phyloP scores from a whole-genome alignment of 2,797 vertebrate species.

The Onychomys leucogaster region DNA sequence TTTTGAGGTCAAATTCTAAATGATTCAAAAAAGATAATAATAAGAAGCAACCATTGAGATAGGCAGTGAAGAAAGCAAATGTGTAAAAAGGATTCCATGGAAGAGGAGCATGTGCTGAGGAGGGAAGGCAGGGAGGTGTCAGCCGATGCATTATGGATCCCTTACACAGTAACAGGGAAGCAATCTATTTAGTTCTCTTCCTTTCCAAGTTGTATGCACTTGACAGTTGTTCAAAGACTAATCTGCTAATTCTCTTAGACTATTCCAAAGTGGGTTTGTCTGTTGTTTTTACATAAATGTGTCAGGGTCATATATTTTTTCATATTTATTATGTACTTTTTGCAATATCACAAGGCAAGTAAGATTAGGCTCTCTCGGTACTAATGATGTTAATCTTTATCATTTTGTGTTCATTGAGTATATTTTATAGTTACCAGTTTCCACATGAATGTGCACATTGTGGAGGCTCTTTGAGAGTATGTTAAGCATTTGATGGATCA shows the following conservation, averaged over 20 bases:
- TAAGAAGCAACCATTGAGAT: neutral
- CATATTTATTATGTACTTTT: neutral
- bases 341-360: neutral
- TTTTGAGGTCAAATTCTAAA: neutral
- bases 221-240: neutral
- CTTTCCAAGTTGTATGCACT: neutral
- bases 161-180: neutral
- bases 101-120: neutral
- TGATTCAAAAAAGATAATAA: neutral
- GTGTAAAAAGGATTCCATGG: neutral
- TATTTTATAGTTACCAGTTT: neutral
- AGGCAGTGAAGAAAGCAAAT: neutral
- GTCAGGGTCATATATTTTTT: neutral
- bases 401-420: neutral
- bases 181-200: neutral
- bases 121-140: neutral
- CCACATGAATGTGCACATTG: neutral
- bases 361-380: neutral
- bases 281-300: neutral
- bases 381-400: neutral
- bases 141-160: neutral
- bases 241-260: neutral
- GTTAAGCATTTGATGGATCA: neutral
- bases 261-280: neutral
- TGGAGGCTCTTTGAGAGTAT: neutral